Evolutionary conservation across 2,888 invertebrate species (phyloP), one percentile per base, ranked within the genome.

Genomic region (Mamestra brassicae): DNA sequence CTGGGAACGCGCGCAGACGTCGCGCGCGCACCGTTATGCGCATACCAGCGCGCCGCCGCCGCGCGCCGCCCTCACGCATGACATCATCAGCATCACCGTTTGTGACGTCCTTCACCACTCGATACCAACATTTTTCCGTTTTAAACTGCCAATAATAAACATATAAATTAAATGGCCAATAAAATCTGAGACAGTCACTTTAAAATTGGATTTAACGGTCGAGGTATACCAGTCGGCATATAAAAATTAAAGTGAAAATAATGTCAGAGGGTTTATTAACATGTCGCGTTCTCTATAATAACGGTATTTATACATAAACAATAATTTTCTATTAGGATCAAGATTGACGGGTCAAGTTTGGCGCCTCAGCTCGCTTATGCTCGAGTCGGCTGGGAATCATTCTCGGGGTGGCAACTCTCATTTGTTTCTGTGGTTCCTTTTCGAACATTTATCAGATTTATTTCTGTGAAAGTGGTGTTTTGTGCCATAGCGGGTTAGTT

Each of bases 1-100:
- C 92, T 94, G 95, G 94, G 94, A 94, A 93, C 92, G 91, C 88
- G 84, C 83, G 87, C 88, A 88, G 83, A 81, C 85, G 77, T 88
- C 90, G 89, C 89, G 86, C 87, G 87, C 87, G 88, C 90, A 93
- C 93, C 93, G 94, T 94, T 93, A 92, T 89, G 83, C 87, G 80
- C 85, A 85, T 86, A 80, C 86, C 86, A 75, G 79, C 82, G 83
- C 79, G 45, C 58, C 36, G 34, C 72, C 68, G 78, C 82, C 64
- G 47, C 47, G 47, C 66, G 76, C 85, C 83, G 81, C 78, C 84
- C 83, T 83, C 81, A 64, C 87, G 88, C 90, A 89, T 91, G 90
- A 90, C 92, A 89, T 90, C 93, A 90, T 86, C 87, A 84, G 72
- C 85, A 87, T 85, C 87, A 83, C 85, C 85, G 85, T 79, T 81